Base-by-base conservation (phyloP, 2,113 vertebrate genomes). In the Leptobrachium leishanense region DNA sequence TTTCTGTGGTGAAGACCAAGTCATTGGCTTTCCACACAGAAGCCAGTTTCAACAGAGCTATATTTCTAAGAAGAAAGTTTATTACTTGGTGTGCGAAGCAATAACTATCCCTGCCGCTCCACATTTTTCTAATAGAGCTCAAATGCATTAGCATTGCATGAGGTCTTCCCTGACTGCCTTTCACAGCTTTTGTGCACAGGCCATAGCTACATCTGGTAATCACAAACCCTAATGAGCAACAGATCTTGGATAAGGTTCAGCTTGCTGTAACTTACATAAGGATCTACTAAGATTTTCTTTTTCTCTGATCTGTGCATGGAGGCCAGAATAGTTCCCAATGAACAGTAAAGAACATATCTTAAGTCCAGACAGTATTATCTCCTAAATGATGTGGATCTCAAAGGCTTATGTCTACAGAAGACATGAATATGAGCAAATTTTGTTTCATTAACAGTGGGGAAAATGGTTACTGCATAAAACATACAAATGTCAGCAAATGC, bases 1-100 rank as follows among this genome's bases (percentile, higher is more conserved):
- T 85, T 85, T 84, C 73, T 69, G 15, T 53, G 53, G 12, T 43
- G 9, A 20, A 55, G 64, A 31, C 39, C 54, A 62, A 44, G 75
- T 43, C 2, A 76, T 13, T n/a, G 53, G 31, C 54, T 41, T 57
- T 11, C 13, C 41, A 42, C n/a, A 68, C 65, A 39, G n/a, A 70
- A 70, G 50, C 46, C n/a, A 41, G 15, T 10, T 41, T 72, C 31
- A 55, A 39, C 2, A 13, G 4, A 64, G 15, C 31, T 40, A 6
- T 13, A 55, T 55, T 41, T 10, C 3, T 55, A 40, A 43, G 20
- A 7, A 20, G 42, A 3, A 13, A 42, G 40, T 57, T 55, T 43
- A 57, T 42, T 76, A 15, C 12, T 41, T 57, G 50, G 3, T 31
- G 15, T 6, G 9, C 43, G 43, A 1, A 43, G 40, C 11, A 67